Conservation (phyloP, 2,888 invertebrate genomes). For the Agrochola circellaris region DNA sequence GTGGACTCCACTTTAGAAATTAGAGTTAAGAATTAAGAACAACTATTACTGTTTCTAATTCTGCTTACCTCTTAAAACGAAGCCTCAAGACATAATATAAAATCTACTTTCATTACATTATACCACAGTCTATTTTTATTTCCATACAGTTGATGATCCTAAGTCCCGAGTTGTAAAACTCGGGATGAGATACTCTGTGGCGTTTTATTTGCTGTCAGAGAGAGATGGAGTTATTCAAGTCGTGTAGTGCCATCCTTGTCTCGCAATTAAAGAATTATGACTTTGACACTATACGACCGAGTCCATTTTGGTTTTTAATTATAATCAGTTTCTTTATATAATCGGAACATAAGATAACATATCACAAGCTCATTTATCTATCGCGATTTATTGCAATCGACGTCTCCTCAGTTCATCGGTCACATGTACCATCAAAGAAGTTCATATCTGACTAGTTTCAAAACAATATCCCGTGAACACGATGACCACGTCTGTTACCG, state of each 20-base stretch:
- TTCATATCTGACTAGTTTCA: no score
- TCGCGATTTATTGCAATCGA: no score
- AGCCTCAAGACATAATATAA: constrained; percentile 22
- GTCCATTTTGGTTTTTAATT: no score
- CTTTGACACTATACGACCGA: neutral
- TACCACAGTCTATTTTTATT: constrained; percentile 30
- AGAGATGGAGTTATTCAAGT: constrained; percentile 1
- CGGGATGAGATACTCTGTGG: neutral
- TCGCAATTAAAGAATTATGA: neutral
- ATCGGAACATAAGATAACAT: no score
- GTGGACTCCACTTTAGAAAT: no score
- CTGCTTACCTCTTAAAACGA: constrained; percentile 23
- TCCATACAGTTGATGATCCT: constrained; percentile 3
- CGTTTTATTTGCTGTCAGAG: neutral
- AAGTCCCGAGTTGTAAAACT: constrained; percentile 4
- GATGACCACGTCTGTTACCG: no score
- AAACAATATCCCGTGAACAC: no score
- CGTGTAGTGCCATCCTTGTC: neutral
- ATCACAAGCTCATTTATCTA: no score
- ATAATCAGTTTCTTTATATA: no score
- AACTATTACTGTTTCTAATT: neutral
- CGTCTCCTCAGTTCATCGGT: no score
- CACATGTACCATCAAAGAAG: no score
- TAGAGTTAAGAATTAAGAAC: no score
- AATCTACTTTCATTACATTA: constrained; percentile 21